Conservation (phyloP, 2,888 invertebrate species). For the Melinaea marsaeus region DNA sequence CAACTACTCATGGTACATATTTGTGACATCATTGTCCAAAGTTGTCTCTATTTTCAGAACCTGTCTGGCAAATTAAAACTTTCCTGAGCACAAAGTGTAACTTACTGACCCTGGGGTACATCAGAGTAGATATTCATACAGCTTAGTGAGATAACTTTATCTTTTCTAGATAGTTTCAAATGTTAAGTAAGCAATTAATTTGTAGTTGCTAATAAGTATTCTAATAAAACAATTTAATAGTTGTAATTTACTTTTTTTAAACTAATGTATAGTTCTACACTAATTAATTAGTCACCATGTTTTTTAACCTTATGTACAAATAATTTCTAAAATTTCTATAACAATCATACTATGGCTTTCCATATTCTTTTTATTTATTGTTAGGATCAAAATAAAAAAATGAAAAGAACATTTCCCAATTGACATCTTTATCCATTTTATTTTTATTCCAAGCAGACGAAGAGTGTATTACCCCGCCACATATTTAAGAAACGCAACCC, state of each 20-base stretch:
- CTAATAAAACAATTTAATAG: neutral
- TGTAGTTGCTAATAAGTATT: neutral
- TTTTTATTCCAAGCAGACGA: neutral
- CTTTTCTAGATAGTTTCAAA: conserved; percentile 6
- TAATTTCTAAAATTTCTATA: no score
- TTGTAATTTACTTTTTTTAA: neutral
- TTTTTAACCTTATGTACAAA: no score
- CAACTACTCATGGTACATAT: neutral
- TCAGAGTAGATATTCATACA: conserved; percentile 19
- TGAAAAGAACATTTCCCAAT: neutral
- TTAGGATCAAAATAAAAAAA: neutral
- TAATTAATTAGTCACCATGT: neutral
- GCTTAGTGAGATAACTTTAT: conserved; percentile 27
- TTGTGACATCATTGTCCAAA: conserved; percentile 19
- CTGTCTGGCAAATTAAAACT: conserved; percentile 28
- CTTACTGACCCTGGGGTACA: conserved; percentile 21
- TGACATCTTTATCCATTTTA: neutral
- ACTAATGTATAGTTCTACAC: neutral
- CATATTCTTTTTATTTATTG: neutral
- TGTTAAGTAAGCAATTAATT: neutral
- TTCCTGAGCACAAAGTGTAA: conserved; percentile 27
- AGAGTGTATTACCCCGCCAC: neutral
- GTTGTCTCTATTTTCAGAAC: conserved; percentile 20
- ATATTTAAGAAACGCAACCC: conserved; percentile 6
- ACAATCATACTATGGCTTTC: no score